Percentiles rank a stretch among this genome's conserved stretches.
Conservation (phyloP, 2,113 vertebrate species). For the Hemiscyllium ocellatum region DNA sequence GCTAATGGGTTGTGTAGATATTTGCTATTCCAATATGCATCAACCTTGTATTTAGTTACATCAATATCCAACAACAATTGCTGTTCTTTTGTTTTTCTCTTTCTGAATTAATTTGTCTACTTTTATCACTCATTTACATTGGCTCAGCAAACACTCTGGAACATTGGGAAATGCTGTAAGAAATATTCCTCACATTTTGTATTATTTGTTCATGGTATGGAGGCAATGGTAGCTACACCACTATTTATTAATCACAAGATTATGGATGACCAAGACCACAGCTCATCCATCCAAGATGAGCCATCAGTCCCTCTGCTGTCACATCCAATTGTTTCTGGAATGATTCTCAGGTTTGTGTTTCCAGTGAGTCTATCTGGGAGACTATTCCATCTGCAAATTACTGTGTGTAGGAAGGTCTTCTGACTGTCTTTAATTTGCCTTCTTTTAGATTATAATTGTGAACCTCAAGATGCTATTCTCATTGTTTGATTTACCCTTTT, state of each 20-base stretch:
- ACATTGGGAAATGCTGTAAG: background rate
- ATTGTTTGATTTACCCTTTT: background rate
- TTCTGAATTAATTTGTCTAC: background rate
- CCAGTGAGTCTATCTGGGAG: background rate
- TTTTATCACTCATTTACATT: background rate
- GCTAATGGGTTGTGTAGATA: background rate
- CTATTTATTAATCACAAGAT: background rate
- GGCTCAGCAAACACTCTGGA: background rate
- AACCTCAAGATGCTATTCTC: background rate
- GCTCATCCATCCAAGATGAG: background rate
- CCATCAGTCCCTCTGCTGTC: background rate
- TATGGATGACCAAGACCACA: background rate
- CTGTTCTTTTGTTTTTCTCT: background rate
- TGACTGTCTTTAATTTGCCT: background rate
- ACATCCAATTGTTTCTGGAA: background rate
- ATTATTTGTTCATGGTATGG: too few species aligned
- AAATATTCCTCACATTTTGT: background rate
- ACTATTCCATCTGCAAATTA: background rate
- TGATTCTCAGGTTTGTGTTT: background rate
- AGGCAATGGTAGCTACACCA: background rate
- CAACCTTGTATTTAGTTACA: background rate
- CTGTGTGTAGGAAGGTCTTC: background rate
- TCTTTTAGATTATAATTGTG: background rate
- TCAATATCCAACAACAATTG: background rate
- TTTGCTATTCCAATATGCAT: background rate